These are phyloP conservation scores for Panzeria rudis DNA, from an alignment of 2,888 invertebrate species.

Conservation along the genomic window DNA sequence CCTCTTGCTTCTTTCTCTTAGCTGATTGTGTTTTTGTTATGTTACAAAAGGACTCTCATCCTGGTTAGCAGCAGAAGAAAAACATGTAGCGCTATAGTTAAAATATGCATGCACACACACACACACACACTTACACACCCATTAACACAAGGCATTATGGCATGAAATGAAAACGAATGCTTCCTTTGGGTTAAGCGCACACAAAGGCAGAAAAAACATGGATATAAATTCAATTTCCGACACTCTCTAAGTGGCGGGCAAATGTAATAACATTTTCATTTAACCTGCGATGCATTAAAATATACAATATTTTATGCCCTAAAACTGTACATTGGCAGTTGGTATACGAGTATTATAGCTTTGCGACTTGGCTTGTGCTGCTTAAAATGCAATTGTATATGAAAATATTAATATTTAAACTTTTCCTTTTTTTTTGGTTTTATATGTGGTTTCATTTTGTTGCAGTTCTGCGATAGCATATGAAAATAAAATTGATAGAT, in stretches of 20 bases:
- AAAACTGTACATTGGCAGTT: slow-evolving; percentile 35
- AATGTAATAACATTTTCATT: slow-evolving; percentile 75
- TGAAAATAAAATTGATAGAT: too few species aligned
- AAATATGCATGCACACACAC: background rate
- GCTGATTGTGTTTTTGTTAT: slow-evolving; percentile 33
- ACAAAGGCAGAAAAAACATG: slow-evolving; percentile 48
- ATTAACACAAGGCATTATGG: slow-evolving; percentile 27
- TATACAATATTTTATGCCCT: slow-evolving; percentile 60
- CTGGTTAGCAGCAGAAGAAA: background rate
- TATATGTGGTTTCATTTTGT: background rate
- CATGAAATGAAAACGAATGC: slow-evolving; percentile 68
- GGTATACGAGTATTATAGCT: slow-evolving; percentile 15
- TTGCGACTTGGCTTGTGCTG: slow-evolving; percentile 11
- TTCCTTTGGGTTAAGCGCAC: slow-evolving; percentile 64
- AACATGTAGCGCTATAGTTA: background rate
- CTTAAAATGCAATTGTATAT: slow-evolving; percentile 13
- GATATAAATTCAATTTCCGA: slow-evolving; percentile 75
- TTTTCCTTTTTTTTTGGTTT: background rate
- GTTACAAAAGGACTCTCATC: slow-evolving; percentile 36
- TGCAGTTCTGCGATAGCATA: background rate
- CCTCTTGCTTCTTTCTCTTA: slow-evolving; percentile 16
- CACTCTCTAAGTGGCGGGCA: slow-evolving; percentile 74
- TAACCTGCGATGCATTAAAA: slow-evolving; percentile 73
- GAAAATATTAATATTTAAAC: slow-evolving; percentile 1
- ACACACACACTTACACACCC: background rate